Evolutionary conservation across 2,888 invertebrate species (phyloP).

Genomic region (Rhagonycha fulva): DNA sequence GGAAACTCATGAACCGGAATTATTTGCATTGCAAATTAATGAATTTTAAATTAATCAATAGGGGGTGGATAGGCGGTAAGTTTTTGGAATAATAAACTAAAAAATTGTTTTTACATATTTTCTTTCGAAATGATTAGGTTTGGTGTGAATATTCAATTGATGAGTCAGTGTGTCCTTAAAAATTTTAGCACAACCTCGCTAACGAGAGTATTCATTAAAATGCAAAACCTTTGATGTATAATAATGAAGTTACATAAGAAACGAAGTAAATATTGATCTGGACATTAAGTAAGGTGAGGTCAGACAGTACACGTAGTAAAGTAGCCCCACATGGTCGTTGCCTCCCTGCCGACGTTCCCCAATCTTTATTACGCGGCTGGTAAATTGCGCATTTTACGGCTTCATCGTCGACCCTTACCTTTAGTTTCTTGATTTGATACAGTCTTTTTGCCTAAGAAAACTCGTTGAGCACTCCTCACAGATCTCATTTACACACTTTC

Average conservation of each 20-base stretch:
- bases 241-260: constrained; percentile 22
- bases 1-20: neutral
- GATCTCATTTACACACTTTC: constrained; percentile 12
- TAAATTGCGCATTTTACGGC: constrained; percentile 48
- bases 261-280: constrained; percentile 27
- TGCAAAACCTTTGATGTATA: constrained; percentile 10
- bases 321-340: constrained; percentile 32
- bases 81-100: neutral
- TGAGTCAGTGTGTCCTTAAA: neutral
- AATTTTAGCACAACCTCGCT: neutral
- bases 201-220: constrained; percentile 1
- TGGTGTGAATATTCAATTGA: neutral
- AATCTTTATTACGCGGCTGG: constrained; percentile 47
- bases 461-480: constrained; percentile 6
- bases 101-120: neutral
- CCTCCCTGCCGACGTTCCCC: constrained; percentile 39
- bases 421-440: constrained; percentile 25
- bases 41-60: neutral
- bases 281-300: constrained; percentile 24
- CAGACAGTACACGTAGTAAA: constrained; percentile 28
- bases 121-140: neutral
- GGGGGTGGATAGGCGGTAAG: neutral
- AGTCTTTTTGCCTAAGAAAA: constrained; percentile 7
- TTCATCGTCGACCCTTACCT: constrained; percentile 43
- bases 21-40: neutral